phyloP scores from a whole-genome alignment of 2,113 vertebrate genomes.

The Syngnathus typhle region DNA sequence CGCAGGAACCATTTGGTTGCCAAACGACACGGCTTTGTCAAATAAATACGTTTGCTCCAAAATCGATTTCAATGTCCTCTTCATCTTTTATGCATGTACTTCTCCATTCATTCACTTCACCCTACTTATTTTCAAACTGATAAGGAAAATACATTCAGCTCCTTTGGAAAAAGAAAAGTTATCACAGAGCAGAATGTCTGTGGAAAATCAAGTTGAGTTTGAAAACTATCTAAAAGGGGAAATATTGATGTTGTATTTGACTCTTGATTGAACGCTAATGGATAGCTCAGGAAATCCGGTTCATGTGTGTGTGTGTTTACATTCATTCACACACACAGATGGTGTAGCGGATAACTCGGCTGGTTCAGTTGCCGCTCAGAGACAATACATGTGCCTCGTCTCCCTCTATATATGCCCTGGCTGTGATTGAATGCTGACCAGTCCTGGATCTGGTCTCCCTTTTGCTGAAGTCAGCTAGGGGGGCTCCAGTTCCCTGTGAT shows the following conservation, averaged over 20 bases:
- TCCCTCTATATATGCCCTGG: no score
- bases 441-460: no score
- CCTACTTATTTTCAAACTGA: constrained; percentile 11
- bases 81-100: constrained; percentile 39
- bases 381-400: no score
- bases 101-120: constrained; percentile 13
- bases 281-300: not conserved
- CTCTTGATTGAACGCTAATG: not conserved
- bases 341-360: no score
- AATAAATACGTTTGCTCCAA: constrained; percentile 18
- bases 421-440: no score
- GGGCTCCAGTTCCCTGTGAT: no score
- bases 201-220: constrained; percentile 9
- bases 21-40: constrained; percentile 7
- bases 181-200: constrained; percentile 1
- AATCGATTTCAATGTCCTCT: constrained; percentile 15
- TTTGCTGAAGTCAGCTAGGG: no score
- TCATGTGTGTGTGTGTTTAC: no score
- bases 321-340: no score
- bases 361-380: no score
- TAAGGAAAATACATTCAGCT: constrained; percentile 35
- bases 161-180: constrained; percentile 10
- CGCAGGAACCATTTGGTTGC: constrained; percentile 10
- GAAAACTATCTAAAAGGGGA: constrained; percentile 6
- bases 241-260: not conserved